Evolutionary conservation across 2,888 invertebrate genomes (phyloP), one percentile per base, ranked within the genome.

Genomic region (Octodonta nipae): DNA sequence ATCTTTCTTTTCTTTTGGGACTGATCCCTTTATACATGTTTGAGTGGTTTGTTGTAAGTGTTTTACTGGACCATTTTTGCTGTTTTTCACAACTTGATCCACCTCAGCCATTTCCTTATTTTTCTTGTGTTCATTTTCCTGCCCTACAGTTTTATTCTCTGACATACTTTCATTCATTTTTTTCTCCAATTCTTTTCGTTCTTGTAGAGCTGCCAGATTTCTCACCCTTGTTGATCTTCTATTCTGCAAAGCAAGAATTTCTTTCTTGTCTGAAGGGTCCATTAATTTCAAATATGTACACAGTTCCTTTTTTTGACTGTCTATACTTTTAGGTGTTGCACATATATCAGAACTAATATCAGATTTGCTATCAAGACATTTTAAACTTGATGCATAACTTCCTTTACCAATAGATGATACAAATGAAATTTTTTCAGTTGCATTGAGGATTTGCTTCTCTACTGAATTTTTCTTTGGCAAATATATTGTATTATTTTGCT

Each of bases 261-360:
- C 43, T 42, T 48, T 54, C 49, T 43, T 52, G 36, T 54, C 54
- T 3, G 44, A 44, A n/a, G 51, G 53, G 42, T 57, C 58, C 55
- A 60, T 60, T 11, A 61, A 45, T 40, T 61, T 52, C 30, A 61
- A 44, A 44, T 61, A 61, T 13, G 48, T 51, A 38, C 56, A 60
- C 15, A 61, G 45, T 38, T 60, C 60, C 34, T 59, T 59, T 36
- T 56, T 55, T 11, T 49, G 48, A 25, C 47, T 56, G 32, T 61
- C 60, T 1, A 57, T 56, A 42, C 56, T 58, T 13, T 45, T 22
- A 6, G 54, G 51, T 15, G 38, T 27, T 28, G 40, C 40, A 25
- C 25, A 20, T 15, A 28, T 10, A 7, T 38, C 36, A 11, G 35
- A 34, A 29, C 29, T 35, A 7, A 26, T 28, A 22, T 33, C 36